Conservation (phyloP, 2,797 vertebrate genomes). For the Poecilia velifera region DNA sequence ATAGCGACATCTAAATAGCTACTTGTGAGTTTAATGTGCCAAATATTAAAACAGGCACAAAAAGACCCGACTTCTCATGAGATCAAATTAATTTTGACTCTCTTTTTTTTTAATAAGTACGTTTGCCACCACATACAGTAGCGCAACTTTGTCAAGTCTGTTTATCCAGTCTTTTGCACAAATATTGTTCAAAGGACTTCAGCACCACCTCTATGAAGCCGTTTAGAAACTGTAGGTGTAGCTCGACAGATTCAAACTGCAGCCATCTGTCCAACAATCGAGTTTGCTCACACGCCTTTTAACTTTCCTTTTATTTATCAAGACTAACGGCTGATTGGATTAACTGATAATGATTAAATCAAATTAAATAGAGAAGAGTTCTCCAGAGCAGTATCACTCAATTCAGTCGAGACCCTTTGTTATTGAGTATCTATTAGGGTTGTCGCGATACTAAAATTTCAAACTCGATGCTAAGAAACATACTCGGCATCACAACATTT, state of each 20-base stretch:
- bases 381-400: not conserved
- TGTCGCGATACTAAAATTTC: not conserved
- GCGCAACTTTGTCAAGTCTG: not conserved
- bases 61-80: not conserved
- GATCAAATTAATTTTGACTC: not conserved
- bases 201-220: not conserved
- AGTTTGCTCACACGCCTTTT: not conserved
- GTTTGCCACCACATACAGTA: not conserved
- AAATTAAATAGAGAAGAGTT: not conserved
- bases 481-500: not conserved
- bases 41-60: not conserved
- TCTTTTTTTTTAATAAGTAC: not conserved
- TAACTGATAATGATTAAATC: too few species aligned
- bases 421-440: not conserved
- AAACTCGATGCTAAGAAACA: not conserved
- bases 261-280: not conserved
- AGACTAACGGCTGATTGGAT: not conserved
- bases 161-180: too few species aligned
- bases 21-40: not conserved
- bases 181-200: not conserved
- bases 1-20: not conserved
- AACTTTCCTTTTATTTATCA: not conserved
- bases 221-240: not conserved
- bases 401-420: not conserved
- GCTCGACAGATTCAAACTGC: not conserved